Percentiles rank a stretch among this genome's conserved stretches.
These are phyloP conservation scores for Lochmaea capreae DNA, from an alignment of 2,888 invertebrate genomes.

Conservation along the genomic window DNA sequence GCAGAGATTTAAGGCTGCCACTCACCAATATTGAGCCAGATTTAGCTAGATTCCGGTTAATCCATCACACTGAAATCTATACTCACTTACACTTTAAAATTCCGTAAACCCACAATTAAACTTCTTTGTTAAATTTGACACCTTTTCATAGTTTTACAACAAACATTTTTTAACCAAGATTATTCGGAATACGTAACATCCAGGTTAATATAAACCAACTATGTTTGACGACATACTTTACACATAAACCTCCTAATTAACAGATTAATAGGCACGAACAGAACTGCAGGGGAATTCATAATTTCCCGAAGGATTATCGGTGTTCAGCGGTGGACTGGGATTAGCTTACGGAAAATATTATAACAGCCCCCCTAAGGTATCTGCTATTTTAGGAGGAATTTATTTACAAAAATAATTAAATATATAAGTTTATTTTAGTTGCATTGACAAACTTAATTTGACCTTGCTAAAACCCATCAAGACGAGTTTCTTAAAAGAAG, in stretches of 20 bases:
- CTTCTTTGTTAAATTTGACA: too few relatives aligned
- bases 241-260: conserved; percentile 27
- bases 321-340: background rate
- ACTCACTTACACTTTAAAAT: too few relatives aligned
- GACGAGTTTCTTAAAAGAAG: too few relatives aligned
- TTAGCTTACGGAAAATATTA: background rate
- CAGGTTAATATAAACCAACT: conserved; percentile 18
- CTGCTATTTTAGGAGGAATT: background rate
- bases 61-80: too few relatives aligned
- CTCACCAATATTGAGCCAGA: too few relatives aligned
- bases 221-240: conserved; percentile 23
- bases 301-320: conserved; percentile 22
- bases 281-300: conserved; percentile 24
- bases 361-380: background rate
- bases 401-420: too few relatives aligned
- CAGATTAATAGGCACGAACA: conserved; percentile 24
- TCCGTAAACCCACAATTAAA: too few relatives aligned
- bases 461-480: too few relatives aligned
- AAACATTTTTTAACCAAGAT: background rate
- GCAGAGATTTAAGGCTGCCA: too few relatives aligned
- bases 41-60: too few relatives aligned
- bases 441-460: too few relatives aligned
- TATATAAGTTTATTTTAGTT: too few relatives aligned
- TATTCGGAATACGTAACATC: background rate
- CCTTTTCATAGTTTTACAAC: background rate